These are phyloP conservation scores for Morone saxatilis DNA, from an alignment of 2,113 vertebrate genomes.

Conservation along the genomic window DNA sequence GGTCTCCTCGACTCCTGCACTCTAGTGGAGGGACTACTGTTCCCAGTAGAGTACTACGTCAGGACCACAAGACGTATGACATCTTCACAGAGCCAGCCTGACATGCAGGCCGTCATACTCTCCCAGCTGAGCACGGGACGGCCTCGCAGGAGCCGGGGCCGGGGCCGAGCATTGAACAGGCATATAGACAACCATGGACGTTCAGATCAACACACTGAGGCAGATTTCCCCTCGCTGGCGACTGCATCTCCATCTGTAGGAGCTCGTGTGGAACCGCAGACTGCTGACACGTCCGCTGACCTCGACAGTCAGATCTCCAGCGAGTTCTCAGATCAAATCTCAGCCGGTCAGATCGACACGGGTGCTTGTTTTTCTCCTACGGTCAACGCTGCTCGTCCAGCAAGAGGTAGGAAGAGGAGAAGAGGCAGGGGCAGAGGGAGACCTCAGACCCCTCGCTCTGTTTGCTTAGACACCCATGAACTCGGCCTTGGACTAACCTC, in stretches of 20 bases:
- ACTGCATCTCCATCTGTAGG: neutral
- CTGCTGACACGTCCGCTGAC: neutral
- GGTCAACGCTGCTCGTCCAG: slow-evolving; percentile 4
- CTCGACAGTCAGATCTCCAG: slow-evolving; percentile 20
- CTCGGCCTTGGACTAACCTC: neutral
- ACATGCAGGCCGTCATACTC: slow-evolving; percentile 65
- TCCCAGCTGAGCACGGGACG: slow-evolving; percentile 60
- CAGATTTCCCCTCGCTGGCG: neutral
- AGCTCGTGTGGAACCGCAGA: neutral
- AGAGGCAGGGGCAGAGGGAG: slow-evolving; percentile 48
- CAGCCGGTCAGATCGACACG: neutral
- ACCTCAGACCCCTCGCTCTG: slow-evolving; percentile 5
- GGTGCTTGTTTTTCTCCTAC: neutral
- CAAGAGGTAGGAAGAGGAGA: slow-evolving; percentile 42
- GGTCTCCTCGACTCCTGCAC: slow-evolving; percentile 69
- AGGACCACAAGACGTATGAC: slow-evolving; percentile 79
- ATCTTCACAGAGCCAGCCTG: slow-evolving; percentile 68
- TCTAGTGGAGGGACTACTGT: slow-evolving; percentile 75
- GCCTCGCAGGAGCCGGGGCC: slow-evolving; percentile 47
- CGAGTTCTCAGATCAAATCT: slow-evolving; percentile 2
- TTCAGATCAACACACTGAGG: neutral
- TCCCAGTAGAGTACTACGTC: slow-evolving; percentile 78
- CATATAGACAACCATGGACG: neutral
- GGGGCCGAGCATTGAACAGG: slow-evolving; percentile 14
- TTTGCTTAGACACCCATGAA: neutral